phyloP scores from a whole-genome alignment of 1,140 invertebrate genomes.

The Thereuonema tuberculata region DNA sequence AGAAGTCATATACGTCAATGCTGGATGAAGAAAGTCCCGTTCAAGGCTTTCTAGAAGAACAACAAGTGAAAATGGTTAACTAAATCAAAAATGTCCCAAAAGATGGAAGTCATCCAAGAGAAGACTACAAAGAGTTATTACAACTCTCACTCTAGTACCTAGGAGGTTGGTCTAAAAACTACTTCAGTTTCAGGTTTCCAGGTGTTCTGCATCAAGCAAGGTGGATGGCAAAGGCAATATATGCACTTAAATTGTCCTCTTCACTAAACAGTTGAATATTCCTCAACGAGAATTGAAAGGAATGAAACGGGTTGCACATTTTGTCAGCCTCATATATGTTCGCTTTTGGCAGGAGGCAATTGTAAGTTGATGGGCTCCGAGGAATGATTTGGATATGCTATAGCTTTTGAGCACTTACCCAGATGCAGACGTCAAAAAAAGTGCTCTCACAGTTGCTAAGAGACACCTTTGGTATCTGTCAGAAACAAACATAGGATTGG shows the following conservation, averaged over 20 bases:
- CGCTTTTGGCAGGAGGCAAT: slow-evolving; percentile 14
- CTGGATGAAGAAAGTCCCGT: not conserved
- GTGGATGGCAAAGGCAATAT: slow-evolving; percentile 14
- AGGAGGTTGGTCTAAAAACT: not conserved
- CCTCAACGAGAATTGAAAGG: not conserved
- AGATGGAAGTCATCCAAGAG: not conserved
- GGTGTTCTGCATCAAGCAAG: slow-evolving; percentile 9
- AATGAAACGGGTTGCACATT: slow-evolving; percentile 1
- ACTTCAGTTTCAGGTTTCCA: slow-evolving; percentile 6
- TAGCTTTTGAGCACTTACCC: slow-evolving; percentile 12
- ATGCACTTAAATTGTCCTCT: slow-evolving; percentile 8
- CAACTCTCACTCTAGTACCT: slow-evolving; percentile 8
- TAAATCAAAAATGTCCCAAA: not conserved
- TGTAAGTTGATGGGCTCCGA: slow-evolving; percentile 13
- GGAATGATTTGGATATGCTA: slow-evolving; percentile 15
- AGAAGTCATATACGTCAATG: not conserved
- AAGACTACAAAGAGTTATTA: slow-evolving; percentile 12
- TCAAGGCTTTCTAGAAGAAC: not conserved
- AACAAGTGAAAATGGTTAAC: not conserved
- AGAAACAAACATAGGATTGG: not conserved
- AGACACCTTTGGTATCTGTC: slow-evolving; percentile 8
- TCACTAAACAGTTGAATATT: slow-evolving; percentile 3
- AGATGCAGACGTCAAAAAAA: slow-evolving; percentile 11
- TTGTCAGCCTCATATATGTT: slow-evolving; percentile 10
- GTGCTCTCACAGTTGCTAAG: not conserved